Conservation (phyloP, 92 coral and sea anemone genomes). For the Parazoanthus swiftii region DNA sequence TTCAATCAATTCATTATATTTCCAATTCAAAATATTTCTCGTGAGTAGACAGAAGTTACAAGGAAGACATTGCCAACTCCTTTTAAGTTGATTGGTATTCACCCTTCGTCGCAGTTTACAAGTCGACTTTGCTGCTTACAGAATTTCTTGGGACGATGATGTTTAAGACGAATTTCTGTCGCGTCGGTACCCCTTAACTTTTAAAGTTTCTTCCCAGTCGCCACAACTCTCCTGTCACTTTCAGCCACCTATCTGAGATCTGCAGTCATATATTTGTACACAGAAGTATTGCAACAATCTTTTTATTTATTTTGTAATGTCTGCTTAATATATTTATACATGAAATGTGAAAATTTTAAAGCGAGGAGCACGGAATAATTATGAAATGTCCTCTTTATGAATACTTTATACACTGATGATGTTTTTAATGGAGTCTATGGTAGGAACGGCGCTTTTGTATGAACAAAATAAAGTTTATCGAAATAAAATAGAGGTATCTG, state of each 20-base stretch:
- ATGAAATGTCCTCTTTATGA: constrained; percentile 5
- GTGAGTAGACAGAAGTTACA: too few relatives aligned
- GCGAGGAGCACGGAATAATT: constrained; percentile 12
- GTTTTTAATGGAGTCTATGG: constrained; percentile 33
- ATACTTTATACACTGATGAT: constrained; percentile 33
- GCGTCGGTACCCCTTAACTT: too few relatives aligned
- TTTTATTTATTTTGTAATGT: constrained; percentile 39
- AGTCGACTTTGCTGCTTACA: too few relatives aligned
- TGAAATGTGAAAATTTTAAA: constrained; percentile 21
- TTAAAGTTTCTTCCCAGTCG: too few relatives aligned
- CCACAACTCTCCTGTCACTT: background rate
- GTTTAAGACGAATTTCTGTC: too few relatives aligned
- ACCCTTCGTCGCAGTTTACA: too few relatives aligned
- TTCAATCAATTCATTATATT: too few relatives aligned
- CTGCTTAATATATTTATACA: constrained; percentile 30
- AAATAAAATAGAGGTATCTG: background rate
- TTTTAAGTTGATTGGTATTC: too few relatives aligned
- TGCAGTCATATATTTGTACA: constrained; percentile 9
- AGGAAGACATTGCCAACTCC: too few relatives aligned
- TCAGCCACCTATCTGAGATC: background rate
- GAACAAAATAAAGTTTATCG: constrained; percentile 39
- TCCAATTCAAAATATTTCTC: too few relatives aligned
- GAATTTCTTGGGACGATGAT: too few relatives aligned
- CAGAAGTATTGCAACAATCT: constrained; percentile 24
- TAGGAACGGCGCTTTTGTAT: constrained; percentile 37